Evolutionary conservation across 30 jellyfish, hydroid and myxozoan genomes (phyloP).

Genomic region (Cassiopea xamachana): DNA sequence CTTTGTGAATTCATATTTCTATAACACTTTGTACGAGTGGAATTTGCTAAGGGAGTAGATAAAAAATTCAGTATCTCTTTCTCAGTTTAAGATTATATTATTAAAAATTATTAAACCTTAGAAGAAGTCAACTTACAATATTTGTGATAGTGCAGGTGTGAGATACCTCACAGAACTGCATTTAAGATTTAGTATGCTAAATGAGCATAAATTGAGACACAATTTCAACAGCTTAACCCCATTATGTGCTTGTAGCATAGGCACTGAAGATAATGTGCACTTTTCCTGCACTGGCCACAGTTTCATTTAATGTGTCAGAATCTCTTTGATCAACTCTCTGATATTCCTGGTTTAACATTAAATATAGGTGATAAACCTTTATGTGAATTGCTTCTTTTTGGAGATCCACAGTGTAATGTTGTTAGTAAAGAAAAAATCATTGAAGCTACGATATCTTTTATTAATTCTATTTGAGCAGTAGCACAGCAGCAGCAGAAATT

Average conservation of each 20-base stretch:
- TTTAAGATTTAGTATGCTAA: conserved; percentile 2
- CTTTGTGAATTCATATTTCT: not conserved
- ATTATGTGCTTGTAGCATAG: conserved; percentile 30
- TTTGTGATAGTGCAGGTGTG: conserved; percentile 7
- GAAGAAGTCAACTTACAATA: not conserved
- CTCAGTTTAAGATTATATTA: conserved; percentile 16
- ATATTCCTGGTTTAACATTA: conserved; percentile 7
- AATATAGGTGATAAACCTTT: not conserved
- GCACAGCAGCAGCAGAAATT: not conserved
- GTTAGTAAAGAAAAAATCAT: not conserved
- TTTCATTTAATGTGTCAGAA: not conserved
- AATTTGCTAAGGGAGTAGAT: conserved; percentile 2
- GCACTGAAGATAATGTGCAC: conserved; percentile 17
- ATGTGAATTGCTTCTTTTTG: conserved; percentile 7
- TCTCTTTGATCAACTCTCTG: conserved; percentile 10
- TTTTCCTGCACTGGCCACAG: conserved; percentile 34
- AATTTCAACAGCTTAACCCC: not conserved
- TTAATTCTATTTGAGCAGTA: not conserved
- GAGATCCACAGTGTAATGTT: conserved; percentile 3
- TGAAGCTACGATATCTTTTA: not conserved
- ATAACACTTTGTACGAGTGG: not conserved
- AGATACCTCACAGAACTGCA: conserved; percentile 17
- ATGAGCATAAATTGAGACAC: conserved; percentile 35
- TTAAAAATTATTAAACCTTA: not conserved
- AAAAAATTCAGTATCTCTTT: not conserved